Conservation (phyloP, 2,113 vertebrate genomes). For the Paradisaea rubra region DNA sequence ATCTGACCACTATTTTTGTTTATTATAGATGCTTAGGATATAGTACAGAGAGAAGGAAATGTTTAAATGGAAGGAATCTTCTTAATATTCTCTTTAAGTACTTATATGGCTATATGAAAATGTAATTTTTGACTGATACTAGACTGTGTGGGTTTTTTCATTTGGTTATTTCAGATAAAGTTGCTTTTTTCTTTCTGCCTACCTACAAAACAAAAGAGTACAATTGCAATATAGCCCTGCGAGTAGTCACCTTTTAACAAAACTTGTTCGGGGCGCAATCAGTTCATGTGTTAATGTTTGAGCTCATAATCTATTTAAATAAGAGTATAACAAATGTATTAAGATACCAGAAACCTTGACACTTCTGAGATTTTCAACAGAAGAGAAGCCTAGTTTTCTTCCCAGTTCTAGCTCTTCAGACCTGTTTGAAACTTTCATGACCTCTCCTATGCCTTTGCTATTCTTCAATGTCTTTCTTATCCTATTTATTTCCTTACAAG, state of each 20-base stretch:
- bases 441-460: neutral
- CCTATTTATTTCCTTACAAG: constrained; percentile 12
- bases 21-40: neutral
- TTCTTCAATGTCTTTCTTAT: neutral
- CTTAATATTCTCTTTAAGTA: neutral
- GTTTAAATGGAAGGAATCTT: neutral
- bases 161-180: neutral
- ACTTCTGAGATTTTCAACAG: neutral
- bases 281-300: neutral
- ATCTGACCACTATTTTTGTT: neutral
- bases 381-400: neutral
- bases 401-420: neutral
- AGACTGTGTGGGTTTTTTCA: neutral
- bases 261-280: neutral
- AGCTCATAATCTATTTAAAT: neutral
- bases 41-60: neutral
- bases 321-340: neutral
- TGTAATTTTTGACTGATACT: neutral
- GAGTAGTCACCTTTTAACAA: neutral
- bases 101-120: neutral
- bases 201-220: neutral
- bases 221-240: neutral
- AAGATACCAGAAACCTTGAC: neutral
- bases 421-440: neutral
- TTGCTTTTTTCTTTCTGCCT: neutral